A percentile compares a stretch with the other conserved stretches of the same genome.
phyloP scores from a whole-genome alignment of 2,113 vertebrate genomes.

The Typhlomys cinereus region DNA sequence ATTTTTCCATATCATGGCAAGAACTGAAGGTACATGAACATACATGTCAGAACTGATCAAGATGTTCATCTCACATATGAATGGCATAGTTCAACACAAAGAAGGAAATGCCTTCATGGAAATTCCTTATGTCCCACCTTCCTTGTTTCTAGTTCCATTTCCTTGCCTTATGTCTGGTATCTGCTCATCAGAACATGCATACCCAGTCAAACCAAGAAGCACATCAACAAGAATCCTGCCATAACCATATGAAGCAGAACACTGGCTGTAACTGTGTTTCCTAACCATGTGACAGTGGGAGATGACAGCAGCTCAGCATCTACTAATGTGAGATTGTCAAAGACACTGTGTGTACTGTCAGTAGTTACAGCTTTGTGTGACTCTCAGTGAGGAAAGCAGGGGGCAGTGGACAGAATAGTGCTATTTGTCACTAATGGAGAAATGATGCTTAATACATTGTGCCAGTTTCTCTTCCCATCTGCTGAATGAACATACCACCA shows the following conservation, averaged over 20 bases:
- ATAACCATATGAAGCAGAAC: background rate
- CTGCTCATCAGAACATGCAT: background rate
- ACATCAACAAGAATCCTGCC: background rate
- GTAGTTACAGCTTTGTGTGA: background rate
- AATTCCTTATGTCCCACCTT: background rate
- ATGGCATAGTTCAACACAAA: conserved; percentile 12
- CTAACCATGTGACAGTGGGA: background rate
- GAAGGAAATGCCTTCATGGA: background rate
- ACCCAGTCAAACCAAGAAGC: background rate
- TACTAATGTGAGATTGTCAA: background rate
- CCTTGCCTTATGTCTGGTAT: background rate
- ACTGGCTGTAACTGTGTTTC: too few relatives aligned
- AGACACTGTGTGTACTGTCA: background rate
- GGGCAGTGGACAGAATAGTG: too few relatives aligned
- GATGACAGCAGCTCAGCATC: background rate
- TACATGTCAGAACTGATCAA: background rate
- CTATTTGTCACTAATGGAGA: background rate
- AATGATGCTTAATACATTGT: too few relatives aligned
- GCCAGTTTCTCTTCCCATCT: too few relatives aligned
- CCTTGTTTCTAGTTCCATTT: background rate
- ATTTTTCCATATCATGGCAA: background rate
- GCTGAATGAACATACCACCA: too few relatives aligned
- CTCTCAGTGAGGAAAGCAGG: background rate
- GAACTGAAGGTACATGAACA: background rate
- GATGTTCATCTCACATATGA: background rate